phyloP scores from a whole-genome alignment of 2,797 vertebrate species.

The Cirrhinus molitorella region DNA sequence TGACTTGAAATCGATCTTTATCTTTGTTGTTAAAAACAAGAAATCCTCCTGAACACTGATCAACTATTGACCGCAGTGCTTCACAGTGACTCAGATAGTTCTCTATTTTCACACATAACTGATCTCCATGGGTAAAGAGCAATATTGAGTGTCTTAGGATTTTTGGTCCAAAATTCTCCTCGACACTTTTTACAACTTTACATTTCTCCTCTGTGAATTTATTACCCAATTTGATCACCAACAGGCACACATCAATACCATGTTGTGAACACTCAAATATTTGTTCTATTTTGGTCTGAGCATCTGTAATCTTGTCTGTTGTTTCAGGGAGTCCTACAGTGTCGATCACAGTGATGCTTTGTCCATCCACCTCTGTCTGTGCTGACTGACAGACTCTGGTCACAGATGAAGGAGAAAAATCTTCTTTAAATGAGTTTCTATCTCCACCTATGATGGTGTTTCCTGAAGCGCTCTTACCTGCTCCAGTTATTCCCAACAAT shows the following conservation, averaged over 20 bases:
- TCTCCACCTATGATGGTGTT: neutral
- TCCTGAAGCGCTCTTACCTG: conserved; percentile 16
- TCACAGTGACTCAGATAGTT: neutral
- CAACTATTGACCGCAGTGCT: neutral
- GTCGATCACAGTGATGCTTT: neutral
- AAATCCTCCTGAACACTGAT: neutral
- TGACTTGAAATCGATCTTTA: neutral
- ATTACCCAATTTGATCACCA: neutral
- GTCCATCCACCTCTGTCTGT: too few species aligned
- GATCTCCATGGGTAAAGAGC: neutral
- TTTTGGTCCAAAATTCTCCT: neutral
- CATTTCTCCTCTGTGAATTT: neutral
- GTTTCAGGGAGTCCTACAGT: neutral
- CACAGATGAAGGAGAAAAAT: neutral
- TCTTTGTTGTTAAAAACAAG: neutral
- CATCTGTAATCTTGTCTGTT: too few species aligned
- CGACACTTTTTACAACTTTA: neutral
- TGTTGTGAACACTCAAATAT: neutral
- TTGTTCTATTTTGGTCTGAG: neutral
- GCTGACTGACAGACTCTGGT: neutral
- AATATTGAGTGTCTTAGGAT: too few species aligned
- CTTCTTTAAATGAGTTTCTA: neutral
- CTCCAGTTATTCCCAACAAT: neutral
- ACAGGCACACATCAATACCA: neutral
- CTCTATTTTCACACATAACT: neutral